Conservation (phyloP, 2,113 vertebrate species). For the Gallinago undulata region DNA sequence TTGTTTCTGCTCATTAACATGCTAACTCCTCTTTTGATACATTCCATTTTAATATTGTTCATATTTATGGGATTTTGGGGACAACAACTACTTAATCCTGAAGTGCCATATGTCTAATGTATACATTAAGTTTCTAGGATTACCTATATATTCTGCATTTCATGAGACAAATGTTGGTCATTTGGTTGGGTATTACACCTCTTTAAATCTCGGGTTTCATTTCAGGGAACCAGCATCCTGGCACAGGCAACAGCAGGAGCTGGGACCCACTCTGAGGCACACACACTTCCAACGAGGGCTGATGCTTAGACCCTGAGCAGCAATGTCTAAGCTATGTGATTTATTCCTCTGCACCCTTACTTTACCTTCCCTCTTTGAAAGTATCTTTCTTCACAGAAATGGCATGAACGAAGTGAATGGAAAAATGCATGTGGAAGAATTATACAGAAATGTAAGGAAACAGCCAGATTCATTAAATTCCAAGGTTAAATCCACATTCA, state of each 20-base stretch:
- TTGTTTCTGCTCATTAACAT: neutral
- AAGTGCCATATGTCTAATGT: neutral
- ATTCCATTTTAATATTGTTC: neutral
- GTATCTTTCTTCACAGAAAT: neutral
- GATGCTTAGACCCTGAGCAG: neutral
- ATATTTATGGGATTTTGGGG: neutral
- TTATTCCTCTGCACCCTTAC: neutral
- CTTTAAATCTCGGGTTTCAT: neutral
- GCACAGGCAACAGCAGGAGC: neutral
- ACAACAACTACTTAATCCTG: neutral
- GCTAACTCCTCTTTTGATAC: neutral
- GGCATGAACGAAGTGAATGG: neutral
- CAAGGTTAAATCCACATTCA: neutral
- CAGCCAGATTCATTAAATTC: neutral
- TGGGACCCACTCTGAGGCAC: neutral
- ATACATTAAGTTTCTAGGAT: neutral
- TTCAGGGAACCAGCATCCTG: neutral
- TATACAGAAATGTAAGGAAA: neutral
- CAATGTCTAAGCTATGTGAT: neutral
- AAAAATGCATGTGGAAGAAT: neutral
- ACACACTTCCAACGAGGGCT: neutral
- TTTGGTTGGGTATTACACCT: neutral
- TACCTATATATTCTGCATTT: neutral
- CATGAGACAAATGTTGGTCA: neutral
- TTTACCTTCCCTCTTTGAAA: neutral